Percentiles rank a stretch among this genome's conserved stretches.
These are phyloP conservation scores for Sinocyclocheilus grahami DNA, from an alignment of 2,113 vertebrate genomes.

Conservation along the genomic window DNA sequence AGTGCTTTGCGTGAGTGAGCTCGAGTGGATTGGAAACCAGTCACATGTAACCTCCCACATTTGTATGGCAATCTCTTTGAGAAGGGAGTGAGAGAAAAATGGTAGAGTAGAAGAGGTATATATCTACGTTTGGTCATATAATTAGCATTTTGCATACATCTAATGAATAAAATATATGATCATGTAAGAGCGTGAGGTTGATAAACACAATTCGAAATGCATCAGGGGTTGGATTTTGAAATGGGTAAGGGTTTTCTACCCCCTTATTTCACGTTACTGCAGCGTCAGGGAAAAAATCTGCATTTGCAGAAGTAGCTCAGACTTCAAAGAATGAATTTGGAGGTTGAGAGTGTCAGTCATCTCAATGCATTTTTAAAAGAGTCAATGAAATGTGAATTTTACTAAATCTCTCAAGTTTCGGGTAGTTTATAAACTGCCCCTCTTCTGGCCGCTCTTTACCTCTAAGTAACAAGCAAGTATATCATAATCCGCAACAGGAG, in stretches of 20 bases:
- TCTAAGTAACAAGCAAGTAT: background rate
- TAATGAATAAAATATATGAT: background rate
- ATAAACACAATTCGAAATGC: background rate
- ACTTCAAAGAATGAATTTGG: conserved; percentile 65
- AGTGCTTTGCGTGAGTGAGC: conserved; percentile 39
- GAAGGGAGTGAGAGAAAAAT: background rate
- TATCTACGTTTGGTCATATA: background rate
- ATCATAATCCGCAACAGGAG: background rate
- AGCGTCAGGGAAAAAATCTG: conserved; percentile 70
- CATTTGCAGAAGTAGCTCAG: conserved; percentile 58
- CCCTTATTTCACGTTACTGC: conserved; percentile 56
- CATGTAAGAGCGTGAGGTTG: background rate
- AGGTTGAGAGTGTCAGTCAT: conserved; percentile 61
- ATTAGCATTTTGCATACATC: background rate
- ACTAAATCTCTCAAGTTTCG: background rate
- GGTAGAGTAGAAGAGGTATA: background rate
- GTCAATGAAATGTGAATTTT: background rate
- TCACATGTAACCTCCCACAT: conserved; percentile 31
- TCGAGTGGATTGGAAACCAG: conserved; percentile 42
- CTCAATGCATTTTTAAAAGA: conserved; percentile 45
- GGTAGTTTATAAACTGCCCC: background rate
- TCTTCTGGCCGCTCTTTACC: background rate
- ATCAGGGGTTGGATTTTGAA: too few species aligned
- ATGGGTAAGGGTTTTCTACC: background rate
- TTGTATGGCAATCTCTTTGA: conserved; percentile 16